A percentile compares a stretch with the other conserved stretches of the same genome.
These are phyloP conservation scores for Eulemur albifrons DNA, from an alignment of 2,797 vertebrate genomes.

Conservation along the genomic window DNA sequence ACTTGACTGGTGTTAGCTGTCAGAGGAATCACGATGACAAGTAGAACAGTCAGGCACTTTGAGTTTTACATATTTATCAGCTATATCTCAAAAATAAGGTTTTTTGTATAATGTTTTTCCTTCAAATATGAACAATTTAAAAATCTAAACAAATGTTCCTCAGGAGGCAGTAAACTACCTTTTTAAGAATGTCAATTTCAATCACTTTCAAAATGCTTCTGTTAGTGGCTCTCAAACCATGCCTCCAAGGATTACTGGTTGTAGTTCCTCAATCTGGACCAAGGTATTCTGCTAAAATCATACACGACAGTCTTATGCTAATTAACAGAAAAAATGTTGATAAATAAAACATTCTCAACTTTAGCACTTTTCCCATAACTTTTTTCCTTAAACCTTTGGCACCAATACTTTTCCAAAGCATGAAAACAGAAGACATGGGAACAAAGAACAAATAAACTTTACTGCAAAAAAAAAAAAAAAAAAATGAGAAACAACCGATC, in stretches of 20 bases:
- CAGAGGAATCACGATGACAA: not conserved
- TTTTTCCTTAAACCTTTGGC: not conserved
- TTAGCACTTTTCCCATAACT: not conserved
- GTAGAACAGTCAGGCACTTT: not conserved
- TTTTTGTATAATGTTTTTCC: not conserved
- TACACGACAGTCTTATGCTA: not conserved
- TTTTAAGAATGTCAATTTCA: constrained; percentile 1
- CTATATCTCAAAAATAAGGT: not conserved
- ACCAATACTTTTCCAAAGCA: constrained; percentile 4
- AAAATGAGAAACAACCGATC: not conserved
- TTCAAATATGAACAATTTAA: not conserved
- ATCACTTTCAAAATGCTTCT: not conserved
- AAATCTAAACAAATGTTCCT: not conserved
- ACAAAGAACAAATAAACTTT: not conserved
- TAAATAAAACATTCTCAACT: not conserved
- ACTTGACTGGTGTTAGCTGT: not conserved
- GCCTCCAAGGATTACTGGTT: not conserved
- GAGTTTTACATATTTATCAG: not conserved
- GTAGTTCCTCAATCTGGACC: not conserved
- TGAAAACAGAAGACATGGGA: not conserved
- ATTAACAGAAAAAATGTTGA: not conserved
- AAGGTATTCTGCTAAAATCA: not conserved
- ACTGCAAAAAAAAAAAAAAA: not conserved
- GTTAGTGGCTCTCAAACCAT: not conserved
- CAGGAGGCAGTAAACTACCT: not conserved